Conservation (phyloP, 2,888 invertebrate species). For the Tiliacea citrago region DNA sequence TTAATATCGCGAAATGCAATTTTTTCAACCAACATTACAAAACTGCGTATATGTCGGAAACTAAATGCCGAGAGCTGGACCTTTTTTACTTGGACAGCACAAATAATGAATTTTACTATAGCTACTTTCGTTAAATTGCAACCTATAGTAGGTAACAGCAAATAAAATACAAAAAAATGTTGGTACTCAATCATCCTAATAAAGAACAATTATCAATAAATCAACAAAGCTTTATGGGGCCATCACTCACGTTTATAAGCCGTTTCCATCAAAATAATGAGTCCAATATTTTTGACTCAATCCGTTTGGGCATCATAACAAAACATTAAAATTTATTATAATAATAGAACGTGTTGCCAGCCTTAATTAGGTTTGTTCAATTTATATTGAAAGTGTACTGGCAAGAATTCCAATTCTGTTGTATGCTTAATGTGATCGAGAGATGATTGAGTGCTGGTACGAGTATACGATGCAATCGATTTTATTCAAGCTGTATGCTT, state of each 20-base stretch:
- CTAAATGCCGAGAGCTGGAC: no score
- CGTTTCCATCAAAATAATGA: slow-evolving; percentile 57
- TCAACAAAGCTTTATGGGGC: slow-evolving; percentile 51
- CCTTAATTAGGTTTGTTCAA: slow-evolving; percentile 41
- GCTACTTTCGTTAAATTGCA: neutral
- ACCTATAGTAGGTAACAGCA: neutral
- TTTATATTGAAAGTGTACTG: slow-evolving; percentile 38
- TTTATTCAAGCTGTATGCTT: slow-evolving; percentile 27
- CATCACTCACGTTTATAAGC: slow-evolving; percentile 31
- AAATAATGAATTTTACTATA: no score
- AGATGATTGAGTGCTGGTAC: slow-evolving; percentile 46
- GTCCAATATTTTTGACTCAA: slow-evolving; percentile 57
- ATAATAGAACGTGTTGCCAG: slow-evolving; percentile 12
- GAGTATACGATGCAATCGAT: slow-evolving; percentile 44
- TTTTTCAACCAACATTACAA: no score
- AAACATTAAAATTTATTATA: slow-evolving; percentile 35
- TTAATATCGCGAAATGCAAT: no score
- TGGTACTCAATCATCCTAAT: slow-evolving; percentile 31
- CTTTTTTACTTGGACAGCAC: no score
- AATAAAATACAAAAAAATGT: neutral
- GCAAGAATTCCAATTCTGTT: slow-evolving; percentile 49
- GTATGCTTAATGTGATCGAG: slow-evolving; percentile 37
- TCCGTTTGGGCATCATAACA: slow-evolving; percentile 47
- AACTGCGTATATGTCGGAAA: no score
- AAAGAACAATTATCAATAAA: slow-evolving; percentile 60